Conservation (phyloP, 2,113 vertebrate species). For the Caranx ignobilis region DNA sequence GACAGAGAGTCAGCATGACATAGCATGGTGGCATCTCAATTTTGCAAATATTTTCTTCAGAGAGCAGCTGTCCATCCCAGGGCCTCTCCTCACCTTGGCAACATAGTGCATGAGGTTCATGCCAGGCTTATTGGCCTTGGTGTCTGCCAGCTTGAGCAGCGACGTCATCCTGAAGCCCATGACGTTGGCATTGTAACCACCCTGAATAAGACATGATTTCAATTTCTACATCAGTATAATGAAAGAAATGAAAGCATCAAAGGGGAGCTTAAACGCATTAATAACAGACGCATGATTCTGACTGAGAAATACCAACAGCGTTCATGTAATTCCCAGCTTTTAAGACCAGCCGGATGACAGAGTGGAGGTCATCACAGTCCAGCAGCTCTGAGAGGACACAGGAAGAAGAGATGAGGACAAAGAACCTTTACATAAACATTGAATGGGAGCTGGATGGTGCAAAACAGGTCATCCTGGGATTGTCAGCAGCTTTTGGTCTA, state of each 20-base stretch:
- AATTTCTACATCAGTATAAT: not conserved
- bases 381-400: conserved; percentile 80
- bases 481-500: not conserved
- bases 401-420: not conserved
- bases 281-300: not conserved
- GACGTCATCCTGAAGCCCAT: conserved; percentile 86
- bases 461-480: not conserved
- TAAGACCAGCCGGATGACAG: conserved; percentile 86
- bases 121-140: conserved; percentile 87
- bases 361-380: conserved; percentile 86
- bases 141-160: conserved; percentile 86
- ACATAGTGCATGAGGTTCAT: conserved; percentile 89
- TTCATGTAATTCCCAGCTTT: conserved; percentile 90
- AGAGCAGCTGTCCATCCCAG: not conserved
- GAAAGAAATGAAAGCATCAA: not conserved
- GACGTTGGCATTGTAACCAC: conserved; percentile 82
- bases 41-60: not conserved
- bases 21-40: not conserved
- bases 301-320: conserved; percentile 77
- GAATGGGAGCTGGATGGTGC: not conserved
- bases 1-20: not conserved
- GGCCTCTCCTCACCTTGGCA: conserved; percentile 79
- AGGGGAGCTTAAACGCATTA: not conserved
- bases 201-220: conserved; percentile 67
- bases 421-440: not conserved